Percentiles rank a stretch among this genome's conserved stretches.
Evolutionary conservation across 2,797 vertebrate species (phyloP).

Genomic region (Lagorchestes hirsutus): DNA sequence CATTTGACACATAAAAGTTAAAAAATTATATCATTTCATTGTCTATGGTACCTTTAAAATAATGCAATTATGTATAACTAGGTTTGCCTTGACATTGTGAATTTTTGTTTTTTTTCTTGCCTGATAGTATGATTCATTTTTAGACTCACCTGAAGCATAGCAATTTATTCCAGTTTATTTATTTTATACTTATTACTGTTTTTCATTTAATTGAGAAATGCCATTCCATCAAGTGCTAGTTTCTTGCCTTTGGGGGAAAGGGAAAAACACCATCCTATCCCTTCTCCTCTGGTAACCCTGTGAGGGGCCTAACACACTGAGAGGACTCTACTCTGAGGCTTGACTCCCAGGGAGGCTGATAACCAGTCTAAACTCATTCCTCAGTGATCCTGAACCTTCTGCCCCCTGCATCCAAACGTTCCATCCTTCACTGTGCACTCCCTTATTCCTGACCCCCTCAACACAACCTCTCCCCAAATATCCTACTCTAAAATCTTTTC

Average conservation of each 20-base stretch:
- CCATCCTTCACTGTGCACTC: not conserved
- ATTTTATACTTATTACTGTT: too few species aligned
- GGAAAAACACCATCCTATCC: not conserved
- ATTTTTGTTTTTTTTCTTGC: not conserved
- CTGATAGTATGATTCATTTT: not conserved
- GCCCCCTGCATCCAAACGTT: not conserved
- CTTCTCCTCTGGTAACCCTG: not conserved
- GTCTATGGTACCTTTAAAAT: not conserved
- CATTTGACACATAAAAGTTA: not conserved
- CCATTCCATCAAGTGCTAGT: too few species aligned
- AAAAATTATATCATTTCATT: not conserved
- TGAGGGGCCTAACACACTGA: not conserved
- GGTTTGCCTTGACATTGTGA: not conserved
- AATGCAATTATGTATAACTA: not conserved
- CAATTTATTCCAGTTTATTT: too few species aligned
- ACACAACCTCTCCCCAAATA: not conserved
- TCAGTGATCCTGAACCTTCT: not conserved
- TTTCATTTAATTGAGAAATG: too few species aligned
- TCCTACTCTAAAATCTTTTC: not conserved
- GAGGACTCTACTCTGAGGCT: not conserved
- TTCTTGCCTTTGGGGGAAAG: too few species aligned
- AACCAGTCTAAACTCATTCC: not conserved
- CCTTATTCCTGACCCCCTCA: not conserved
- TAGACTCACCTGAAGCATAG: too few species aligned
- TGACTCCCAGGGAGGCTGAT: not conserved